phyloP scores from a whole-genome alignment of 1,140 invertebrate genomes.

The Drosophila tristis region DNA sequence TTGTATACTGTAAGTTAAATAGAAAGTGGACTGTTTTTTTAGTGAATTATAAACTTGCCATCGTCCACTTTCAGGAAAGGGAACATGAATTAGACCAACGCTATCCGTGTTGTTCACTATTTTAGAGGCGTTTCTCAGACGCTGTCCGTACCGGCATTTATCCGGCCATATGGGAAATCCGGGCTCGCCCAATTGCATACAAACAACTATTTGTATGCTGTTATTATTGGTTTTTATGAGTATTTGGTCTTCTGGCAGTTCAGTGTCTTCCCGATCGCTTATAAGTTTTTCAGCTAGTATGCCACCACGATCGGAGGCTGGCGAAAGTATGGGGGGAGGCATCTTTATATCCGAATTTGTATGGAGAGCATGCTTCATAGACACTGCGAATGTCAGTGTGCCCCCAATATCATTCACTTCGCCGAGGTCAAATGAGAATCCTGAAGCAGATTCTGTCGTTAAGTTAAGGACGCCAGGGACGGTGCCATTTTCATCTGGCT shows the following conservation, averaged over 20 bases:
- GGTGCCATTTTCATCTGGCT: slow-evolving; percentile 86
- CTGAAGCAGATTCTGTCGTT: slow-evolving; percentile 86
- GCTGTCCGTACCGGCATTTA: slow-evolving; percentile 85
- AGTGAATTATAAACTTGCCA: slow-evolving; percentile 85
- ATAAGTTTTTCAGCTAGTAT: slow-evolving; percentile 74
- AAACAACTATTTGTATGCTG: slow-evolving; percentile 86
- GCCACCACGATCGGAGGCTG: slow-evolving; percentile 49
- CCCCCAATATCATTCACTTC: slow-evolving; percentile 90
- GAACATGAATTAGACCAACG: slow-evolving; percentile 88
- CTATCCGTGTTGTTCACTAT: slow-evolving; percentile 86
- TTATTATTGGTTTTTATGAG: slow-evolving; percentile 70
- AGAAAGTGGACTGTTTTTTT: too few relatives aligned
- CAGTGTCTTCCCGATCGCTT: slow-evolving; percentile 36
- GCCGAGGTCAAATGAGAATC: slow-evolving; percentile 88
- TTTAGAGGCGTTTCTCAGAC: slow-evolving; percentile 85
- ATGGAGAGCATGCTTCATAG: slow-evolving; percentile 86
- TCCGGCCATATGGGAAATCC: slow-evolving; percentile 86
- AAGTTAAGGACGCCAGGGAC: slow-evolving; percentile 88
- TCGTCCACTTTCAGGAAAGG: slow-evolving; percentile 90
- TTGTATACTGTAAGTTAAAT: background rate
- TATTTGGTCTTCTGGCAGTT: background rate
- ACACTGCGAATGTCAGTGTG: slow-evolving; percentile 87
- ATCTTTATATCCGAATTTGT: slow-evolving; percentile 83
- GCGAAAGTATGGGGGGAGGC: slow-evolving; percentile 31
- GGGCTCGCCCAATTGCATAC: slow-evolving; percentile 85